Conservation (phyloP, 2,797 vertebrate genomes). For the Malacoraja senta region DNA sequence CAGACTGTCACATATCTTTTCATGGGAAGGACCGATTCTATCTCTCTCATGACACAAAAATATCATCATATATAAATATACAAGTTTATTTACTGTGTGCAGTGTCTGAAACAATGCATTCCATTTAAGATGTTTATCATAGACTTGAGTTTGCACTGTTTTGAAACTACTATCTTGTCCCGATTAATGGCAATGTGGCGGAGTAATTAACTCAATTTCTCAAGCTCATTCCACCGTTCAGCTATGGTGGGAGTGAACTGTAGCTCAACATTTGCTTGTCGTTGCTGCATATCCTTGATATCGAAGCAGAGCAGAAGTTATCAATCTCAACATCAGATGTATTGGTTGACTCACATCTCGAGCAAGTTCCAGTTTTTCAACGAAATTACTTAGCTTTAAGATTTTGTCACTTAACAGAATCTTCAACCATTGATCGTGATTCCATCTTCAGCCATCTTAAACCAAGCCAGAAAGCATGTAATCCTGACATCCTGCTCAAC, state of each 20-base stretch:
- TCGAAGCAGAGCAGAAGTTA: background rate
- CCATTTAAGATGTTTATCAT: background rate
- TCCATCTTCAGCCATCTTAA: background rate
- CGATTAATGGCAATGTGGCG: background rate
- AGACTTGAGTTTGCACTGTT: background rate
- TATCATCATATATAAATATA: background rate
- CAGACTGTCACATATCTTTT: too few relatives aligned
- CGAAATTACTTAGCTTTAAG: background rate
- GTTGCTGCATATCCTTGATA: background rate
- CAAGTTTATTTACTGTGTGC: background rate
- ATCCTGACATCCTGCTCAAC: background rate
- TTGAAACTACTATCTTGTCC: background rate
- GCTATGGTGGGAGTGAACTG: background rate
- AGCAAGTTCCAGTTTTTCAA: background rate
- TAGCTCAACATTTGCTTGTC: background rate
- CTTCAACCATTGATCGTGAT: background rate
- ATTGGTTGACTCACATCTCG: background rate
- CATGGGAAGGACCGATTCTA: too few relatives aligned
- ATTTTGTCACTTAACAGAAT: background rate
- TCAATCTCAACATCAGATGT: background rate
- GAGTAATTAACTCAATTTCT: background rate
- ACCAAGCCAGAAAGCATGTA: background rate
- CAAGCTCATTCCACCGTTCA: background rate
- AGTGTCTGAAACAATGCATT: background rate
- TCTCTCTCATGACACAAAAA: background rate